Conservation (phyloP, 53 echinoderm and acorn worm species). For the Antedon mediterranea region DNA sequence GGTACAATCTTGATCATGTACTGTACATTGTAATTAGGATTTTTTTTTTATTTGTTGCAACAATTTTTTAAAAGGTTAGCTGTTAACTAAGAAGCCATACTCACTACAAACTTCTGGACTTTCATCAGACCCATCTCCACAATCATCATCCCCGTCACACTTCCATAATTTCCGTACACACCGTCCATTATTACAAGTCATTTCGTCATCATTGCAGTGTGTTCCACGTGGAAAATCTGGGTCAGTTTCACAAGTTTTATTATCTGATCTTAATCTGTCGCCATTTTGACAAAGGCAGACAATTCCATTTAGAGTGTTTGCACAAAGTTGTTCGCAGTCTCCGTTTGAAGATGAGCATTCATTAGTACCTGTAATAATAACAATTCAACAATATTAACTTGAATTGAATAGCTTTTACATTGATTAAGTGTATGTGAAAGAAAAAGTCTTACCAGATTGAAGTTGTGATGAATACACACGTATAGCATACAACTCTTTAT, state of each 20-base stretch:
- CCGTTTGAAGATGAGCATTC: slow-evolving; percentile 51
- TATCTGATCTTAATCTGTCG: slow-evolving; percentile 3
- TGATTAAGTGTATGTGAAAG: too few species aligned
- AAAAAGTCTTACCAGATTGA: slow-evolving; percentile 45
- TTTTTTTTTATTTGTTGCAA: too few species aligned
- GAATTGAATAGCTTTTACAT: too few species aligned
- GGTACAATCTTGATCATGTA: too few species aligned
- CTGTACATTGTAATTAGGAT: too few species aligned
- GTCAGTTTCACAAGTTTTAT: neutral
- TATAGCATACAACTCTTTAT: slow-evolving; percentile 68
- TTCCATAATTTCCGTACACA: neutral
- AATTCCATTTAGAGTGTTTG: slow-evolving; percentile 28
- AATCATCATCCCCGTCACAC: slow-evolving; percentile 6
- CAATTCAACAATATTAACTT: too few species aligned
- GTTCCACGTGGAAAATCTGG: neutral
- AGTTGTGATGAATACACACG: slow-evolving; percentile 51
- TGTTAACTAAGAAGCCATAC: neutral
- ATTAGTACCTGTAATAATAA: slow-evolving; percentile 39
- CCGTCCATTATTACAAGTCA: neutral
- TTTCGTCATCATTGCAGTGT: neutral
- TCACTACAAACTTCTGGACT: neutral
- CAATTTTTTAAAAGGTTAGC: too few species aligned
- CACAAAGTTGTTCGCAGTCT: slow-evolving; percentile 53
- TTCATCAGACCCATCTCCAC: slow-evolving; percentile 4
- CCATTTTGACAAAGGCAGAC: slow-evolving; percentile 57